phyloP scores from a whole-genome alignment of 2,113 vertebrate genomes.

The Datnioides undecimradiatus region DNA sequence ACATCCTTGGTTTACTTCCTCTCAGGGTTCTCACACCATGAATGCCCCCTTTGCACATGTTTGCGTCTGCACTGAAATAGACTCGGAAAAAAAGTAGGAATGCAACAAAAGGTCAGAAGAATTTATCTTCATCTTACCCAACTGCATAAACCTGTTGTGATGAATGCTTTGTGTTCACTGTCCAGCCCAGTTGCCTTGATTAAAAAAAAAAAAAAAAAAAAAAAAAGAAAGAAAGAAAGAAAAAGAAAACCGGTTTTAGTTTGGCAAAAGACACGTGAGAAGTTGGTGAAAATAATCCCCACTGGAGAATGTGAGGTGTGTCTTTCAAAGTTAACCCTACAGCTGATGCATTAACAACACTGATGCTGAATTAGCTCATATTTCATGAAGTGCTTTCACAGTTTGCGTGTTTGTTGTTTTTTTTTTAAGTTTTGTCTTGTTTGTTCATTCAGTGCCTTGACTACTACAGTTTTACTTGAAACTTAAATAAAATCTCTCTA shows the following conservation, averaged over 20 bases:
- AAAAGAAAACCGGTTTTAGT: not conserved
- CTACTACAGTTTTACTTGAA: constrained; percentile 75
- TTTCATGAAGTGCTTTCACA: constrained; percentile 39
- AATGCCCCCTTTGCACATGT: constrained; percentile 40
- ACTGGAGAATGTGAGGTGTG: not conserved
- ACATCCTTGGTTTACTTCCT: constrained; percentile 34
- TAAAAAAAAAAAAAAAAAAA: not conserved
- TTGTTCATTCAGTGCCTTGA: constrained; percentile 67
- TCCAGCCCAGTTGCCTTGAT: constrained; percentile 28
- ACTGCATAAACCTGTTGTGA: constrained; percentile 20
- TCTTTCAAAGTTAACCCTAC: constrained; percentile 4
- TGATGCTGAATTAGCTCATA: constrained; percentile 18
- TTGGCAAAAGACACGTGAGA: constrained; percentile 3
- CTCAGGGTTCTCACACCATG: constrained; percentile 27
- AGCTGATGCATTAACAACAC: constrained; percentile 34
- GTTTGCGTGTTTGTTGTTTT: not conserved
- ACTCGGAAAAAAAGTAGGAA: not conserved
- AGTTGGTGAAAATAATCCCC: too few relatives aligned
- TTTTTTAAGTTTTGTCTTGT: constrained; percentile 13
- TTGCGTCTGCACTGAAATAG: constrained; percentile 24
- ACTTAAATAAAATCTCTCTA: constrained; percentile 60
- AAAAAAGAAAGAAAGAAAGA: not conserved
- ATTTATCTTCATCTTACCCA: constrained; percentile 28
- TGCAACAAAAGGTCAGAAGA: constrained; percentile 22
- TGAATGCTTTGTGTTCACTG: constrained; percentile 30